Evolutionary conservation across 2,888 invertebrate genomes (phyloP).

Genomic region (Unio pictorum): DNA sequence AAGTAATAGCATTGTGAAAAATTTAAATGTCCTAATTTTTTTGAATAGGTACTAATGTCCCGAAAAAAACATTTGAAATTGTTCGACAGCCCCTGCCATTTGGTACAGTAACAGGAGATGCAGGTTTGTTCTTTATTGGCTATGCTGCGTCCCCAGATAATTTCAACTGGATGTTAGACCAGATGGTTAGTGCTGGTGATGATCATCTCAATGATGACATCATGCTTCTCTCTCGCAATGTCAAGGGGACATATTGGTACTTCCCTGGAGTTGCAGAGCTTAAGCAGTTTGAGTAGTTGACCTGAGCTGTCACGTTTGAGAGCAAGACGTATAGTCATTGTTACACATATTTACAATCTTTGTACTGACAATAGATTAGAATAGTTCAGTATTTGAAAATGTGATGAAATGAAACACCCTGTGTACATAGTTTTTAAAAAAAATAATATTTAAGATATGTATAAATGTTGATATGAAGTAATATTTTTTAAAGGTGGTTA

Average conservation of each 20-base stretch:
- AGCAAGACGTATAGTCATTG: too few species aligned
- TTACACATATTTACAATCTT: too few species aligned
- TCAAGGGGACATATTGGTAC: conserved; percentile 23
- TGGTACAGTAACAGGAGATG: conserved; percentile 54
- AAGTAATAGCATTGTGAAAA: neutral
- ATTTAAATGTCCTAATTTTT: neutral
- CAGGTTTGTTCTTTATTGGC: conserved; percentile 54
- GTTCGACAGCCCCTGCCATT: conserved; percentile 71
- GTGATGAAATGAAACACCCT: too few species aligned
- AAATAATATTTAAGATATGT: too few species aligned
- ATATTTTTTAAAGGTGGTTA: too few species aligned
- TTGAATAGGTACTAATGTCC: conserved; percentile 57
- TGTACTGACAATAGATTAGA: too few species aligned
- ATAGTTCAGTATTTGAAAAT: too few species aligned
- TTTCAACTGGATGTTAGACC: conserved; percentile 70
- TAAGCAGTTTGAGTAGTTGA: conserved; percentile 45
- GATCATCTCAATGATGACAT: conserved; percentile 67
- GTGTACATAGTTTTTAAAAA: too few species aligned
- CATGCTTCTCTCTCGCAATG: conserved; percentile 66
- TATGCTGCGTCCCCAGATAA: conserved; percentile 66
- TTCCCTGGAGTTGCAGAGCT: conserved; percentile 68
- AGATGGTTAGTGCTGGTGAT: conserved; percentile 69
- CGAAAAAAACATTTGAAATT: conserved; percentile 66
- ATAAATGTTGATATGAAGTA: too few species aligned
- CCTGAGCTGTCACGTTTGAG: neutral